Evolutionary conservation across 2,888 invertebrate genomes (phyloP).

Genomic region (Gasteruption jaculator): DNA sequence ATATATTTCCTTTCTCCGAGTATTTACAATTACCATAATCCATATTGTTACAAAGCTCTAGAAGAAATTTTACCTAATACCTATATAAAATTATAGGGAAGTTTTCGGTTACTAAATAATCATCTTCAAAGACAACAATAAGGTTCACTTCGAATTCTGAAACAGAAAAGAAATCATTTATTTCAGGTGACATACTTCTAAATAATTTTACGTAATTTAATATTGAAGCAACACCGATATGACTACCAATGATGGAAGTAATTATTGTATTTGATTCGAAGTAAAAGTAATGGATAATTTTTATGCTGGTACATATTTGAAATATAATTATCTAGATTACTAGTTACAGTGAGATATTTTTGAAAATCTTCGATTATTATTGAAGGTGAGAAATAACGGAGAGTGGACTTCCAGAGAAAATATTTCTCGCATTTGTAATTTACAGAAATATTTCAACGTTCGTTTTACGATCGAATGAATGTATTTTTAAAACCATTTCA

Average conservation of each 20-base stretch:
- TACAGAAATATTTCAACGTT: too few relatives aligned
- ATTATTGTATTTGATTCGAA: too few relatives aligned
- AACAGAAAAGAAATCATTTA: constrained; percentile 44
- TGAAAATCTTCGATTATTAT: too few relatives aligned
- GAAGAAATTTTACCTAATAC: constrained; percentile 46
- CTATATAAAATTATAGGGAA: constrained; percentile 71
- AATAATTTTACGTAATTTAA: constrained; percentile 9
- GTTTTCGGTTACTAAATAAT: constrained; percentile 91
- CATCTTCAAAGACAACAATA: constrained; percentile 87
- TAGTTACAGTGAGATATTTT: neutral
- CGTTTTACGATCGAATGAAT: too few relatives aligned
- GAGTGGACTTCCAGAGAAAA: too few relatives aligned
- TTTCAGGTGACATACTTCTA: neutral
- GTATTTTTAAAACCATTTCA: too few relatives aligned
- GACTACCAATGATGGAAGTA: constrained; percentile 9
- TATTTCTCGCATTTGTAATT: too few relatives aligned
- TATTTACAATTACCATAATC: too few relatives aligned
- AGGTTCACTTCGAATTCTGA: constrained; percentile 94
- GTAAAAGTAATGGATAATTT: constrained; percentile 11
- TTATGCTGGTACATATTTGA: constrained; percentile 4
- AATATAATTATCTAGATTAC: constrained; percentile 4
- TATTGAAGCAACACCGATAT: constrained; percentile 32
- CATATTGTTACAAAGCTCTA: neutral
- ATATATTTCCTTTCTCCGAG: too few relatives aligned
- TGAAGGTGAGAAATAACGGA: too few relatives aligned